Evolutionary conservation across 1,140 invertebrate genomes (phyloP).

Genomic region (Parapsyche elsis): DNA sequence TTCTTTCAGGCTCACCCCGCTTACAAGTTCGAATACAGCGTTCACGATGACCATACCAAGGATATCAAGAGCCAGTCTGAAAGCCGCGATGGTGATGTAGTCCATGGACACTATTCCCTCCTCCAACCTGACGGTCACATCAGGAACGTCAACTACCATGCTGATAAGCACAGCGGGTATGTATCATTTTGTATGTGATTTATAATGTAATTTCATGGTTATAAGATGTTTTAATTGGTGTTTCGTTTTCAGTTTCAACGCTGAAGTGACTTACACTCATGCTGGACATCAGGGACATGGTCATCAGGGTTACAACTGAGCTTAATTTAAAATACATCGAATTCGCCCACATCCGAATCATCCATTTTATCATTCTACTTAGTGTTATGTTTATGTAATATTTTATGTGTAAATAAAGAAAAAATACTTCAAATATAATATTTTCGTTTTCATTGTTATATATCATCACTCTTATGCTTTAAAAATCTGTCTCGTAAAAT

Average conservation of each 20-base stretch:
- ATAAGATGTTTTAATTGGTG: neutral
- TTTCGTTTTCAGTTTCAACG: constrained; percentile 34
- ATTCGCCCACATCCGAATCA: neutral
- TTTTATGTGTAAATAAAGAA: constrained; percentile 9
- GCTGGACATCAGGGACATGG: constrained; percentile 23
- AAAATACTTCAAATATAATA: neutral
- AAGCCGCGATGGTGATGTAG: constrained; percentile 68
- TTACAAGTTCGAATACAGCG: constrained; percentile 68
- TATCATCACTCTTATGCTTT: no score
- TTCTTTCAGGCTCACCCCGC: constrained; percentile 63
- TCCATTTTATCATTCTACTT: constrained; percentile 4
- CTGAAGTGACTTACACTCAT: constrained; percentile 36
- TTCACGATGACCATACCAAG: constrained; percentile 68
- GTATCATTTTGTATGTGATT: constrained; percentile 16
- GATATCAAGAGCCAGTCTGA: constrained; percentile 69
- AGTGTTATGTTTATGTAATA: constrained; percentile 16
- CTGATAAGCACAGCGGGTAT: constrained; percentile 67
- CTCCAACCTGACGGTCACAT: constrained; percentile 70
- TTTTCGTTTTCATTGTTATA: no score
- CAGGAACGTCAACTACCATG: constrained; percentile 71
- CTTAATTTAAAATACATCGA: neutral
- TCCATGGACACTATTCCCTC: constrained; percentile 71
- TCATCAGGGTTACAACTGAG: constrained; percentile 39
- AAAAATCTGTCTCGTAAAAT: no score
- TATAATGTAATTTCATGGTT: neutral